phyloP scores from a whole-genome alignment of 1,140 invertebrate genomes.

The Scaptomyza graminum region DNA sequence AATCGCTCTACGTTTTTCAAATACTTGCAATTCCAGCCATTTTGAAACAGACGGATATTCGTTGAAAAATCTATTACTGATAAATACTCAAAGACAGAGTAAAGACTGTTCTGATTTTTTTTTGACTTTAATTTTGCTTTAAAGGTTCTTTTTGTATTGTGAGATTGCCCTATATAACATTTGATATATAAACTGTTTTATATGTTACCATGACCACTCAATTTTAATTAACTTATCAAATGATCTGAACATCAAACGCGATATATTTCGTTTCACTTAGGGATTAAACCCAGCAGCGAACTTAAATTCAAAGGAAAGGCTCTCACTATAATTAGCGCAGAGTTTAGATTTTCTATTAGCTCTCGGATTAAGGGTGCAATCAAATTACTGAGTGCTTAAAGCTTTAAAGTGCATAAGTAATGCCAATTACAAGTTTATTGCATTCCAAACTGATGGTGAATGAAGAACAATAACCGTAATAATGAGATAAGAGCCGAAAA shows the following conservation, averaged over 20 bases:
- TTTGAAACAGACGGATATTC: constrained; percentile 16
- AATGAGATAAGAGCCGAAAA: constrained; percentile 43
- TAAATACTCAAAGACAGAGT: constrained; percentile 9
- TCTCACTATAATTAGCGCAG: not conserved
- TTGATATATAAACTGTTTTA: too few species aligned
- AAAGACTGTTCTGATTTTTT: not conserved
- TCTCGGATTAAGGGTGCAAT: constrained; percentile 1
- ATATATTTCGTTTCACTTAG: not conserved
- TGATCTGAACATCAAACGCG: too few species aligned
- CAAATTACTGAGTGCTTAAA: constrained; percentile 9
- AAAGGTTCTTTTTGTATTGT: too few species aligned
- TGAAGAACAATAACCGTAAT: constrained; percentile 42
- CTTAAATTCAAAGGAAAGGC: not conserved
- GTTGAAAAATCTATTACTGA: constrained; percentile 3
- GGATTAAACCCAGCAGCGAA: not conserved
- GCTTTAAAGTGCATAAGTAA: constrained; percentile 15
- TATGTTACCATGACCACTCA: too few species aligned
- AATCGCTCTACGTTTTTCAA: constrained; percentile 21
- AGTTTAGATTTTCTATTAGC: not conserved
- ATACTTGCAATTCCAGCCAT: constrained; percentile 8
- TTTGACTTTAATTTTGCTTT: not conserved
- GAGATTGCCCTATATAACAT: too few species aligned
- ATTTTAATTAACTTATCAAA: too few species aligned
- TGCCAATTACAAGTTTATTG: constrained; percentile 27
- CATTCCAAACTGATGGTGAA: constrained; percentile 26